Base-by-base conservation (phyloP, 2,888 invertebrate species). In the Horisme vitalbata region DNA sequence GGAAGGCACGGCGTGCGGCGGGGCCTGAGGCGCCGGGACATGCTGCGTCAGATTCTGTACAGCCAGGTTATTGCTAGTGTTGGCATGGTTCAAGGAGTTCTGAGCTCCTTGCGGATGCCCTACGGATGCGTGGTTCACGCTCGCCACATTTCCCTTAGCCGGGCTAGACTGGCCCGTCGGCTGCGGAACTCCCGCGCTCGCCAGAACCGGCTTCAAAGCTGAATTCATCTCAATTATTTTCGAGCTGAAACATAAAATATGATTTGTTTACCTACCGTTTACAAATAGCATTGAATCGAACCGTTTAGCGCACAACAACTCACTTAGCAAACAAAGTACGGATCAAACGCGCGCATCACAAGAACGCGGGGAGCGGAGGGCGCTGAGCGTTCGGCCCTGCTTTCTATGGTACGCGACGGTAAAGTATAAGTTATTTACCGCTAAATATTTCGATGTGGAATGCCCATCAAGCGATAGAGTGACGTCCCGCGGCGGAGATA, bases 181-280 rank as follows among this genome's bases (percentile, higher is more conserved):
- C 76, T 78, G 80, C 61, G 81, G 79, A 59, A 83, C 83, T 65
- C 83, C 86, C 71, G 87, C 79, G 72, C 91, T 84, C 59, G 91
- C 82, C 67, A 91, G 71, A 68, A 89, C 91, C 75, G 92, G 91
- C 82, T 92, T 92, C 79, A 92, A 77, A 71, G 91, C 91, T 70
- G 92, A 91, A 86, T 91, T 92, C 92, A 92, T 92, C 28, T 23
- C 43, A 34, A 26, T n/a, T 38, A 43, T 18, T 28, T 33, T 33
- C 63, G 69, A 77, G 69, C 83, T 86, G 83, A 80, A 87, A 84
- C 76, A 83, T 72, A 80, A 81, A 47, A 54, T 14, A 37, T 48
- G 59, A 15, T 35, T 63, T 70, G 65, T 71, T 83, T 71, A 79
- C 63, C 72, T 71, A 79, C 62, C 72, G 74, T 75, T 79, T 71